Percentiles rank a stretch among this genome's conserved stretches.
Evolutionary conservation across 2,888 invertebrate genomes (phyloP).

Genomic region (Neoaliturus tenellus): DNA sequence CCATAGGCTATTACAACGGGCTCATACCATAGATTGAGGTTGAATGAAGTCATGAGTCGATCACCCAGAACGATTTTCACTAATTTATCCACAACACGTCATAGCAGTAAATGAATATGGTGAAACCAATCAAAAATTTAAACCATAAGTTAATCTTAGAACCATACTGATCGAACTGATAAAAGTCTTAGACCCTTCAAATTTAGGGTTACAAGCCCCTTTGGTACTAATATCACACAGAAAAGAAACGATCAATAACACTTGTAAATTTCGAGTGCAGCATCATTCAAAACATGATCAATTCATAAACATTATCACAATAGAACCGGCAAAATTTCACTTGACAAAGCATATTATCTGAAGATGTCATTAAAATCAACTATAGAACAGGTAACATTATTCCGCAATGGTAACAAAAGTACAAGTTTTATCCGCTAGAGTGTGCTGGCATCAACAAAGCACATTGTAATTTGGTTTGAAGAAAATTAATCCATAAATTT

Average conservation of each 20-base stretch:
- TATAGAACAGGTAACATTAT: constrained; percentile 16
- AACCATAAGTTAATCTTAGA: background rate
- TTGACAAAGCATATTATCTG: background rate
- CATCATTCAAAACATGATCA: background rate
- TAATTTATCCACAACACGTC: background rate
- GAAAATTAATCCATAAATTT: constrained; percentile 43
- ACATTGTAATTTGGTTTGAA: constrained; percentile 41
- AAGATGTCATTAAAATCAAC: background rate
- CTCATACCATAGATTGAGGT: constrained; percentile 28
- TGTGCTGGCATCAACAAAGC: constrained; percentile 57
- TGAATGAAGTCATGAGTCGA: background rate
- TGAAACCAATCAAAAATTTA: background rate
- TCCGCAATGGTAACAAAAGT: constrained; percentile 49
- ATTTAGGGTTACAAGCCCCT: background rate
- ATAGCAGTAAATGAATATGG: background rate
- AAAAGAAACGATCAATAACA: background rate
- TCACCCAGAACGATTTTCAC: background rate
- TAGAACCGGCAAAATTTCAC: background rate
- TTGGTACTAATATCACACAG: background rate
- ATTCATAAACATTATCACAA: background rate
- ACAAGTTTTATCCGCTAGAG: constrained; percentile 53
- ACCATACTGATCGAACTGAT: too few relatives aligned
- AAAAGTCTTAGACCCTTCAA: background rate
- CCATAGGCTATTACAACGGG: constrained; percentile 35
- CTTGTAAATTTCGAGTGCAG: background rate